These are phyloP conservation scores for Lutjanus erythropterus DNA, from an alignment of 2,113 vertebrate genomes.

Conservation along the genomic window DNA sequence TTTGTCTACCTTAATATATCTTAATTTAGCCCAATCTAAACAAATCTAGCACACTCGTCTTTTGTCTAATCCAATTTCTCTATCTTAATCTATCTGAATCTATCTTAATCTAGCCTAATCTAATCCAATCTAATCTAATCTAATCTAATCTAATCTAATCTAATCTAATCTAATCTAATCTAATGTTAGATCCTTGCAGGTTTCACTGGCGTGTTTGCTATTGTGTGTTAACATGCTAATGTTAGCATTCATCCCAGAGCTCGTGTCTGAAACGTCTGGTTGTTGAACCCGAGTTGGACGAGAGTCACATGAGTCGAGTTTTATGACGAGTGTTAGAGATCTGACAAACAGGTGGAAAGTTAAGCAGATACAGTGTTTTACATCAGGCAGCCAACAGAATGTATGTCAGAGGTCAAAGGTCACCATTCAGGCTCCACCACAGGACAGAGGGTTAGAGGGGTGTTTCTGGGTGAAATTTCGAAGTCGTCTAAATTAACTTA, in stretches of 20 bases:
- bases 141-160: background rate
- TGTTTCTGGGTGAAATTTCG: background rate
- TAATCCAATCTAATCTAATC: too few relatives aligned
- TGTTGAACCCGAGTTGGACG: too few relatives aligned
- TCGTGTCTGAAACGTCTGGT: background rate
- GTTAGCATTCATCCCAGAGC: background rate
- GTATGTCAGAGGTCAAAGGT: background rate
- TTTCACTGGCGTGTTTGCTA: background rate
- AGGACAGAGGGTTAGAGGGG: background rate
- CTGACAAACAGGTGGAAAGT: too few relatives aligned
- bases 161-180: too few relatives aligned
- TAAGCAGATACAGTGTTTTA: too few relatives aligned
- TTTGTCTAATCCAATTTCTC: too few relatives aligned
- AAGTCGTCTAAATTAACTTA: background rate
- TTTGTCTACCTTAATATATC: background rate
- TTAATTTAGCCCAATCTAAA: background rate
- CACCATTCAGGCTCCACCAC: background rate
- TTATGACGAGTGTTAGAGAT: too few relatives aligned
- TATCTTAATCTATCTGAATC: background rate
- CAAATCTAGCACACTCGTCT: too few relatives aligned
- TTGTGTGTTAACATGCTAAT: background rate
- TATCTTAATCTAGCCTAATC: background rate
- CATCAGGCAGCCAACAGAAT: too few relatives aligned
- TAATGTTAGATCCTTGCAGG: background rate
- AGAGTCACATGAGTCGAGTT: too few relatives aligned